Percentiles rank a stretch among this genome's conserved stretches.
phyloP scores from a whole-genome alignment of 1,140 invertebrate genomes.

The Triops longicaudatus region DNA sequence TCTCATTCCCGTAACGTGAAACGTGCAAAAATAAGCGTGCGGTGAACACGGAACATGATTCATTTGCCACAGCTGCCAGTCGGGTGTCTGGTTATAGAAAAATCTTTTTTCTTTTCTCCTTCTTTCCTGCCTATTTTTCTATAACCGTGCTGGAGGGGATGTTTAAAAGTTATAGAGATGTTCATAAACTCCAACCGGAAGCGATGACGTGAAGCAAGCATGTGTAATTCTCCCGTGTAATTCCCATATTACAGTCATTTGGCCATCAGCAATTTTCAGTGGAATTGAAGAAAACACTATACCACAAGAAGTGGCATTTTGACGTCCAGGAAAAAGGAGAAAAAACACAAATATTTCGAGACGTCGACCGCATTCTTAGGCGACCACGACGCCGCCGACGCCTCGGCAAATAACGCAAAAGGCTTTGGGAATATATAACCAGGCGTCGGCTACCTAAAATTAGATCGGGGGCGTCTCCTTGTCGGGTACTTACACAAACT shows the following conservation, averaged over 20 bases:
- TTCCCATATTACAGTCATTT: too few relatives aligned
- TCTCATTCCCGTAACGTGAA: too few relatives aligned
- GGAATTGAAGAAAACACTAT: too few relatives aligned
- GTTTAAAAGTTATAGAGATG: too few relatives aligned
- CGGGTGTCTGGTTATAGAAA: neutral
- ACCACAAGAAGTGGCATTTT: neutral
- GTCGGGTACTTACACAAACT: neutral
- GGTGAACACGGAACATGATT: slow-evolving; percentile 4
- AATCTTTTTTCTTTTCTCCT: neutral
- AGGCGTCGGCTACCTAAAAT: slow-evolving; percentile 7
- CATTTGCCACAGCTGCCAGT: slow-evolving; percentile 1
- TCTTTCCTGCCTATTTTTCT: neutral
- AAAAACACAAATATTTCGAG: neutral
- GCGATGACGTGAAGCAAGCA: too few relatives aligned
- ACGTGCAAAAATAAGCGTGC: neutral
- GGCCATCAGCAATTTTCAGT: too few relatives aligned
- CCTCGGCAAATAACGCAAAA: neutral
- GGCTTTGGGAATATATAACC: neutral
- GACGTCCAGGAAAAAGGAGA: neutral
- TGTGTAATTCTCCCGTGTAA: too few relatives aligned
- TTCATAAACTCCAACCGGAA: too few relatives aligned
- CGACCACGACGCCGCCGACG: slow-evolving; percentile 4
- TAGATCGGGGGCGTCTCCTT: slow-evolving; percentile 6
- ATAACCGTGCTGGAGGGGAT: too few relatives aligned
- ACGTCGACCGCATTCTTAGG: slow-evolving; percentile 6